These are phyloP conservation scores for Drosophila persimilis DNA, from an alignment of 1,140 invertebrate species.

Conservation along the genomic window DNA sequence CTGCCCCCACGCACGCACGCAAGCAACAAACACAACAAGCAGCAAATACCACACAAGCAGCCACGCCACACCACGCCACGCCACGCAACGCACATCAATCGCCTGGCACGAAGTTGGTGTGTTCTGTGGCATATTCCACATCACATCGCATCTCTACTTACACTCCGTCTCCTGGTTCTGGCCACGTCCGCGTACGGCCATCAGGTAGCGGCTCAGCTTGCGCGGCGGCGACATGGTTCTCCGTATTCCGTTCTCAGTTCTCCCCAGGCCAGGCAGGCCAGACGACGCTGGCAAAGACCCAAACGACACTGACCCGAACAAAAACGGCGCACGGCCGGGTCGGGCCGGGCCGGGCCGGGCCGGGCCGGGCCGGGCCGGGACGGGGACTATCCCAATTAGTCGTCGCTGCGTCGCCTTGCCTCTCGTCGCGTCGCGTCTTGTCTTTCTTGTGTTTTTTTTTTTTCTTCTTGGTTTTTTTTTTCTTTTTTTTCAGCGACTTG, in stretches of 20 bases:
- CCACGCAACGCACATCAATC: too few species aligned
- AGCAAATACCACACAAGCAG: too few species aligned
- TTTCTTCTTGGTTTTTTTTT: too few species aligned
- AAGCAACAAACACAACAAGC: too few species aligned
- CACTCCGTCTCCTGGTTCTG: slow-evolving; percentile 38
- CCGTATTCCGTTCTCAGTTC: too few species aligned
- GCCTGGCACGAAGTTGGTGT: too few species aligned
- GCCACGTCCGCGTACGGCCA: slow-evolving; percentile 56
- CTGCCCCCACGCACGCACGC: too few species aligned
- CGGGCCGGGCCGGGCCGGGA: too few species aligned
- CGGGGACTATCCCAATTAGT: too few species aligned
- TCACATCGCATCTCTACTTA: slow-evolving; percentile 35
- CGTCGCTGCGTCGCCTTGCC: too few species aligned
- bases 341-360: too few species aligned
- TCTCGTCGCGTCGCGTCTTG: not conserved
- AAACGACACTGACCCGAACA: slow-evolving; percentile 37
- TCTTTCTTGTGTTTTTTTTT: not conserved
- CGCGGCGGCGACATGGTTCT: slow-evolving; percentile 55
- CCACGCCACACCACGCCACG: too few species aligned
- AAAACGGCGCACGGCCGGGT: slow-evolving; percentile 5
- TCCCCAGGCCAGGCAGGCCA: slow-evolving; percentile 9
- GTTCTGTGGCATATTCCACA: slow-evolving; percentile 5
- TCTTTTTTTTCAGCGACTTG: not conserved
- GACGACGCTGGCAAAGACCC: slow-evolving; percentile 30
- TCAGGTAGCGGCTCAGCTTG: slow-evolving; percentile 61